Evolutionary conservation across 2,113 vertebrate species (phyloP).

Genomic region (Mobula birostris): DNA sequence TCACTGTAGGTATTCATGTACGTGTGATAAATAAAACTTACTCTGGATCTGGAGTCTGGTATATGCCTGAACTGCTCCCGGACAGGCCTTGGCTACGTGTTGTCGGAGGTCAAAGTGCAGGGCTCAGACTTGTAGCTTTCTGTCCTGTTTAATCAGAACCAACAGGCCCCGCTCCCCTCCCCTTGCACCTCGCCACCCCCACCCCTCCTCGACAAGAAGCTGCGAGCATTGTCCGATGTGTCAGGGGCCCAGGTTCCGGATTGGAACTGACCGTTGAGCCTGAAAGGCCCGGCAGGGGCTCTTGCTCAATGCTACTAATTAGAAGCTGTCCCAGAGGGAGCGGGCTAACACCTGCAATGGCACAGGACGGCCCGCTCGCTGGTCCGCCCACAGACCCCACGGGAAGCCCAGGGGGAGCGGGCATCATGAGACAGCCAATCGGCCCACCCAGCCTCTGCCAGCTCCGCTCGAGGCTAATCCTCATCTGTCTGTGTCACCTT

Average conservation of each 20-base stretch:
- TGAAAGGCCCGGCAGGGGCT: slow-evolving; percentile 58
- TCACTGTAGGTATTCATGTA: no score
- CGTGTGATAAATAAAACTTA: no score
- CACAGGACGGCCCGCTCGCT: slow-evolving; percentile 43
- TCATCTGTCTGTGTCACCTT: no score
- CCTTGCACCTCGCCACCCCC: slow-evolving; percentile 35
- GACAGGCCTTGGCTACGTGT: not conserved
- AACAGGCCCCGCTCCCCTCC: not conserved
- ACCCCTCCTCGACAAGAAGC: slow-evolving; percentile 30
- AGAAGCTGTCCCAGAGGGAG: slow-evolving; percentile 45
- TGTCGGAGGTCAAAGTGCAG: not conserved
- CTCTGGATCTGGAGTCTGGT: no score
- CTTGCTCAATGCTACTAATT: slow-evolving; percentile 60
- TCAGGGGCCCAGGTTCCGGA: slow-evolving; percentile 50
- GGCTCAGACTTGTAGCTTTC: not conserved
- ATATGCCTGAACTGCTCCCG: slow-evolving; percentile 46
- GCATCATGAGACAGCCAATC: no score
- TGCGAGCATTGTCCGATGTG: slow-evolving; percentile 54
- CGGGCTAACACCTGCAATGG: slow-evolving; percentile 61
- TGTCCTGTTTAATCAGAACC: not conserved
- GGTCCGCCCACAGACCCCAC: no score
- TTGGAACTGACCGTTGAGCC: slow-evolving; percentile 42
- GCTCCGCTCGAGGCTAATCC: no score
- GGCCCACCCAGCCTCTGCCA: no score
- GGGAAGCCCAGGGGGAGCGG: no score